A percentile compares a stretch with the other conserved stretches of the same genome.
Evolutionary conservation across 2,888 invertebrate genomes (phyloP).

Genomic region (Thereva nobilitata): DNA sequence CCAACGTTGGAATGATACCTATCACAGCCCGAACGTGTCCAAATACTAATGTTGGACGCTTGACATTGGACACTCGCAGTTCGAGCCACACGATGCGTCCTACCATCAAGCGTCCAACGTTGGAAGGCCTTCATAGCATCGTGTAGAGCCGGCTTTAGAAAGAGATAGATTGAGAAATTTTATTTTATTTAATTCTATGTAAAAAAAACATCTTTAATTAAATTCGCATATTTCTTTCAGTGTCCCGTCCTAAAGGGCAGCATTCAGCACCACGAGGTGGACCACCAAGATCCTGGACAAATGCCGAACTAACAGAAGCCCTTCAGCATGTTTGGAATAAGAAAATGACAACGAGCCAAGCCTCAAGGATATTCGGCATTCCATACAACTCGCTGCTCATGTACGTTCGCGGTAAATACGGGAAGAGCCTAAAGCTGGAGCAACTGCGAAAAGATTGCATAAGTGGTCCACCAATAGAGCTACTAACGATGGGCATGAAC

Average conservation of each 20-base stretch:
- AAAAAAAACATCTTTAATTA: background rate
- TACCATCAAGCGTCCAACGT: too few species aligned
- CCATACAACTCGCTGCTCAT: constrained; percentile 91
- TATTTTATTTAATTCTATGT: too few species aligned
- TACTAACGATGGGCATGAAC: constrained; percentile 66
- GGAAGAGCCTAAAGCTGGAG: constrained; percentile 87
- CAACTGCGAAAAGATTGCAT: constrained; percentile 87
- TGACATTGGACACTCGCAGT: too few species aligned
- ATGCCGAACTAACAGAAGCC: constrained; percentile 87
- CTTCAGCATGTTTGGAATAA: constrained; percentile 94
- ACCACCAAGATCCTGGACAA: constrained; percentile 90
- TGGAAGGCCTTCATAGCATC: too few species aligned
- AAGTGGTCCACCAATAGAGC: constrained; percentile 75
- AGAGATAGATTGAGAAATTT: too few species aligned
- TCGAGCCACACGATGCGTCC: too few species aligned
- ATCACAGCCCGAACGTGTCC: too few species aligned
- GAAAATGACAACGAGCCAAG: constrained; percentile 92
- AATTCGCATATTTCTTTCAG: constrained; percentile 54
- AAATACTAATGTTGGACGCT: too few species aligned
- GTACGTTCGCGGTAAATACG: constrained; percentile 92
- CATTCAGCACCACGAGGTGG: constrained; percentile 90
- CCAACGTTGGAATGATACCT: too few species aligned
- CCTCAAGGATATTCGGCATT: constrained; percentile 86
- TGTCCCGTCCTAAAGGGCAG: constrained; percentile 85
- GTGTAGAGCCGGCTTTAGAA: too few species aligned